A percentile compares a stretch with the other conserved stretches of the same genome.
Evolutionary conservation across 2,888 invertebrate genomes (phyloP).

Genomic region (Crocallis elinguaria): DNA sequence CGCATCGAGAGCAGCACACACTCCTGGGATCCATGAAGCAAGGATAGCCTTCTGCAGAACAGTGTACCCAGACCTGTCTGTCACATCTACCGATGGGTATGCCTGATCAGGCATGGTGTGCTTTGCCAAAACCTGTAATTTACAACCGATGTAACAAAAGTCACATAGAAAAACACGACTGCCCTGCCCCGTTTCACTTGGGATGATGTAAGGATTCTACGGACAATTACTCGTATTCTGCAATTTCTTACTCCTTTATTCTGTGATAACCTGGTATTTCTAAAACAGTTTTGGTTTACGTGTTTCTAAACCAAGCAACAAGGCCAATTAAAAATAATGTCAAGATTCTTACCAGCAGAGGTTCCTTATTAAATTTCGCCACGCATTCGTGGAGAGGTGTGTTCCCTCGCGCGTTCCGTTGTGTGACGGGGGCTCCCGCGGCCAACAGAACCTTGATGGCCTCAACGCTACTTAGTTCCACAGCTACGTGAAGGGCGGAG

Average conservation of each 20-base stretch:
- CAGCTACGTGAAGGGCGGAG: conserved; percentile 38
- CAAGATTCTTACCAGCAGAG: conserved; percentile 43
- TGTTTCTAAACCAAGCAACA: too few relatives aligned
- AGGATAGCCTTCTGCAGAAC: conserved; percentile 71
- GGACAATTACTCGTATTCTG: too few relatives aligned
- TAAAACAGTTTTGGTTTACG: too few relatives aligned
- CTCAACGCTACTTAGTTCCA: conserved; percentile 35
- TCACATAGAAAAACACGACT: neutral
- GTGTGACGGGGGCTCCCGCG: conserved; percentile 28
- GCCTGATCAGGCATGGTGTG: conserved; percentile 6
- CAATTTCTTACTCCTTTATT: too few relatives aligned
- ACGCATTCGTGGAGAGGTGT: conserved; percentile 45
- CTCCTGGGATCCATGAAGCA: conserved; percentile 70
- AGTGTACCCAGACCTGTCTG: conserved; percentile 43
- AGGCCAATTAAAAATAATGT: too few relatives aligned
- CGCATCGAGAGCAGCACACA: conserved; percentile 69
- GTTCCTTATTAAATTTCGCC: conserved; percentile 30
- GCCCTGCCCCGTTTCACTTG: too few relatives aligned
- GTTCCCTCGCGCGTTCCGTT: conserved; percentile 31
- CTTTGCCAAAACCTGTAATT: conserved; percentile 37
- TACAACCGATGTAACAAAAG: too few relatives aligned
- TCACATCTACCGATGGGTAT: conserved; percentile 26
- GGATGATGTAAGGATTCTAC: too few relatives aligned
- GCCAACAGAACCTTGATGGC: conserved; percentile 28
- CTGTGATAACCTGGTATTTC: too few relatives aligned